phyloP scores from a whole-genome alignment of 2,888 invertebrate species.

The Smittia aterrima region DNA sequence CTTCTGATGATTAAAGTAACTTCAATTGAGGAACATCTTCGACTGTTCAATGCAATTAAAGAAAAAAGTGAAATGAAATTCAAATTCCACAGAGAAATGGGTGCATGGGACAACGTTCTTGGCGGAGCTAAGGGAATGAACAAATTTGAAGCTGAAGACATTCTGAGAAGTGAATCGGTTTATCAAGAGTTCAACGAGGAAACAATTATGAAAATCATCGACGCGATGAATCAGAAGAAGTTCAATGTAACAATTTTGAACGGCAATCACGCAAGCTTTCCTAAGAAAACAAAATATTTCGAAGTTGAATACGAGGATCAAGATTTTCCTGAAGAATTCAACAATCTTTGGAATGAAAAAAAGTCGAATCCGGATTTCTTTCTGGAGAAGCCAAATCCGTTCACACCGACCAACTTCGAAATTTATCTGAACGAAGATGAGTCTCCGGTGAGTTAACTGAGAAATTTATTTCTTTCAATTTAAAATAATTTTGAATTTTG shows the following conservation, averaged over 20 bases:
- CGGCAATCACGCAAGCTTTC: constrained; percentile 55
- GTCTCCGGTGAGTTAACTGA: constrained; percentile 44
- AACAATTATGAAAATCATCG: constrained; percentile 50
- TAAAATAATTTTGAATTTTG: background rate
- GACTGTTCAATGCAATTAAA: constrained; percentile 67
- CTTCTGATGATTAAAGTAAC: constrained; percentile 67
- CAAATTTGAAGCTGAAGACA: constrained; percentile 73
- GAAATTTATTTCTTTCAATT: too few species aligned
- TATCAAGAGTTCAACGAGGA: constrained; percentile 72
- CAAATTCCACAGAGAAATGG: constrained; percentile 67
- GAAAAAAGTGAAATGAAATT: constrained; percentile 72
- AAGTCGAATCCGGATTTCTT: constrained; percentile 61
- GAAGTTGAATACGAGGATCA: constrained; percentile 70
- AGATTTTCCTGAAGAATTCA: constrained; percentile 62
- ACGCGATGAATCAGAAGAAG: constrained; percentile 48
- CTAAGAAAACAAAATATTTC: constrained; percentile 78
- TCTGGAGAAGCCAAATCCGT: constrained; percentile 70
- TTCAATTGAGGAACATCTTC: constrained; percentile 63
- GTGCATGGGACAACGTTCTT: constrained; percentile 75
- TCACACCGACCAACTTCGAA: constrained; percentile 68
- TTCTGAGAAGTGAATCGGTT: constrained; percentile 70
- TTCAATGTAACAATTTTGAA: constrained; percentile 51
- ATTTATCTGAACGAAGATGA: constrained; percentile 48
- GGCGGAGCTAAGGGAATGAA: constrained; percentile 75
- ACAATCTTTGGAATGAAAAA: constrained; percentile 62